Conservation (phyloP, 2,797 vertebrate species). For the Pelobates cultripes region DNA sequence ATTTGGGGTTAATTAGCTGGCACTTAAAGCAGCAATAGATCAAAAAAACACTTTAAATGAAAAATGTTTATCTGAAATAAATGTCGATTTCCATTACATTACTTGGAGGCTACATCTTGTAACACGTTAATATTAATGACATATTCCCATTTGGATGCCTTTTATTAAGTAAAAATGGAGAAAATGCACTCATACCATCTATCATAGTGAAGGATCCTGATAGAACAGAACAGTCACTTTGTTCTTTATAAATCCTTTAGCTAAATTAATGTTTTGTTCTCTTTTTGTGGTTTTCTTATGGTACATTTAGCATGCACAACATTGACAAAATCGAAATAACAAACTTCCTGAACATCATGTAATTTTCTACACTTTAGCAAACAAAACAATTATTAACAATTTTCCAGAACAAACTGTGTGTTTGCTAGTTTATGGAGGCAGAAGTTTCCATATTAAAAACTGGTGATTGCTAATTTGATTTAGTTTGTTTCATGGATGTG, state of each 20-base stretch:
- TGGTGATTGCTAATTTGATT: neutral
- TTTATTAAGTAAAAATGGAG: slow-evolving; percentile 1
- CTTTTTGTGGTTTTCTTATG: neutral
- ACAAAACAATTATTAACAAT: neutral
- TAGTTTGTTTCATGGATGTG: neutral
- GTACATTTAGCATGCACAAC: neutral
- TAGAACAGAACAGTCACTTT: slow-evolving; percentile 5
- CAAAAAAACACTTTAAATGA: neutral
- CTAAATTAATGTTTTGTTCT: slow-evolving; percentile 4
- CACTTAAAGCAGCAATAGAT: neutral
- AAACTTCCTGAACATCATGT: neutral
- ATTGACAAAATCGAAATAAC: slow-evolving; percentile 5
- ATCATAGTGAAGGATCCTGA: slow-evolving; percentile 3
- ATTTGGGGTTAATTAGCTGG: neutral
- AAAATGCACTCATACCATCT: slow-evolving; percentile 14
- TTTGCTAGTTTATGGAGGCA: neutral
- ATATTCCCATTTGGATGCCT: neutral
- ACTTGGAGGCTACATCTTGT: neutral
- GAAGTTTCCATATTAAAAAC: neutral
- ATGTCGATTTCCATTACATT: neutral
- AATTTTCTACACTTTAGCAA: neutral
- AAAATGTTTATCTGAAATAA: neutral
- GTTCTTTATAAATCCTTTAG: slow-evolving; percentile 1
- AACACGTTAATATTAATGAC: slow-evolving; percentile 12
- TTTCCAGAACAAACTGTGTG: neutral